Evolutionary conservation across 2,797 vertebrate genomes (phyloP).

Genomic region (Phrynocephalus guinanensis): DNA sequence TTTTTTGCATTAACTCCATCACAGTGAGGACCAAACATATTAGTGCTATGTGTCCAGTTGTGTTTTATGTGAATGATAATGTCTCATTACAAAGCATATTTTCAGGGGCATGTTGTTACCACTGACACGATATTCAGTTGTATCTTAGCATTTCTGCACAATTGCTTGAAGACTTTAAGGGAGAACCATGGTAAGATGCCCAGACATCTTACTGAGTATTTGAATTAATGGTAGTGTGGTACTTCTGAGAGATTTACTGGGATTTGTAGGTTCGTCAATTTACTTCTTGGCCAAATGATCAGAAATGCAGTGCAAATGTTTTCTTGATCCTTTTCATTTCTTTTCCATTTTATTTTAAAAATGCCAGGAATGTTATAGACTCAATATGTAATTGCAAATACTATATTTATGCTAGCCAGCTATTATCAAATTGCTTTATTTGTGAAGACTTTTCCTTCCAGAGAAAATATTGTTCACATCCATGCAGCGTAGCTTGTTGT

Average conservation of each 20-base stretch:
- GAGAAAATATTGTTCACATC: constrained; percentile 45
- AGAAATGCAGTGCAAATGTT: constrained; percentile 43
- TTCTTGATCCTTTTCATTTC: constrained; percentile 29
- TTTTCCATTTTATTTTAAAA: constrained; percentile 32
- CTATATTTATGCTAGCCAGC: constrained; percentile 40
- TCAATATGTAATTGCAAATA: constrained; percentile 39
- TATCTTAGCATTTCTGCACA: neutral
- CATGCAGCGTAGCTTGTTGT: constrained; percentile 38
- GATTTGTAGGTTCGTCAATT: constrained; percentile 13
- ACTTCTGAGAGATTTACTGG: neutral
- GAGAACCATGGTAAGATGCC: neutral
- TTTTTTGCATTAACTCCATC: constrained; percentile 29
- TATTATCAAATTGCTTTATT: neutral
- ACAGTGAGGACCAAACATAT: neutral
- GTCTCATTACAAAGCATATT: neutral
- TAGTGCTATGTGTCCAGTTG: neutral
- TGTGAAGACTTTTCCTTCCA: constrained; percentile 29
- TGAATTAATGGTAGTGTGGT: neutral
- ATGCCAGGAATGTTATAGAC: constrained; percentile 14
- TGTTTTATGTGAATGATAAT: constrained; percentile 19
- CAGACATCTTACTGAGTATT: neutral
- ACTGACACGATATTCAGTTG: constrained; percentile 1
- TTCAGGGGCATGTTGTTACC: neutral
- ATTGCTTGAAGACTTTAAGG: neutral
- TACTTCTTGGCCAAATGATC: constrained; percentile 11